These are phyloP conservation scores for Entomobrya proxima DNA, from an alignment of 2,888 invertebrate genomes.

Conservation along the genomic window DNA sequence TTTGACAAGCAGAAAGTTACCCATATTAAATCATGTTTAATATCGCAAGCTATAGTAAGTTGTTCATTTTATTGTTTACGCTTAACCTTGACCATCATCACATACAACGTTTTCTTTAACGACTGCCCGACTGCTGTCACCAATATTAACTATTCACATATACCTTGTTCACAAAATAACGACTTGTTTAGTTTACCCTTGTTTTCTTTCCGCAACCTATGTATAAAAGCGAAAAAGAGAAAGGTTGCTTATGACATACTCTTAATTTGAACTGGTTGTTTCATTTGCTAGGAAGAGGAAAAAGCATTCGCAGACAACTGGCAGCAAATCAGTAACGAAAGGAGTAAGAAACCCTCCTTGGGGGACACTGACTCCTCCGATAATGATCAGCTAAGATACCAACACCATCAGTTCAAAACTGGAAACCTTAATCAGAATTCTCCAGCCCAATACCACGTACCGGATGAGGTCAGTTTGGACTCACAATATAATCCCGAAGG, in stretches of 20 bases:
- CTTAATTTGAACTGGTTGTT: constrained; percentile 3
- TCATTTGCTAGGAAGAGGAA: constrained; percentile 55
- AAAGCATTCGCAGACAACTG: constrained; percentile 59
- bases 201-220: too few species aligned
- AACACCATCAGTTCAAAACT: not conserved
- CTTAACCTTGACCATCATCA: too few species aligned
- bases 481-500: constrained; percentile 49
- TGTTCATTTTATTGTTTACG: too few species aligned
- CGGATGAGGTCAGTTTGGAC: constrained; percentile 60
- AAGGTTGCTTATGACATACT: not conserved
- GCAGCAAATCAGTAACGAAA: constrained; percentile 50
- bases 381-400: constrained; percentile 19
- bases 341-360: not conserved
- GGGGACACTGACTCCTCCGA: constrained; percentile 15
- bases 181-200: too few species aligned
- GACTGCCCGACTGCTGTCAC: too few species aligned
- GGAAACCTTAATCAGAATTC: not conserved
- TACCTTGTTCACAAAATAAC: too few species aligned
- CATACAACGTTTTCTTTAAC: too few species aligned
- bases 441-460: constrained; percentile 17
- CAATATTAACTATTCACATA: too few species aligned
- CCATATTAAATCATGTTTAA: too few species aligned
- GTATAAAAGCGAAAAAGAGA: not conserved
- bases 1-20: too few species aligned
- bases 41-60: too few species aligned